These are phyloP conservation scores for Clamator glandarius DNA, from an alignment of 2,797 vertebrate species.

Conservation along the genomic window DNA sequence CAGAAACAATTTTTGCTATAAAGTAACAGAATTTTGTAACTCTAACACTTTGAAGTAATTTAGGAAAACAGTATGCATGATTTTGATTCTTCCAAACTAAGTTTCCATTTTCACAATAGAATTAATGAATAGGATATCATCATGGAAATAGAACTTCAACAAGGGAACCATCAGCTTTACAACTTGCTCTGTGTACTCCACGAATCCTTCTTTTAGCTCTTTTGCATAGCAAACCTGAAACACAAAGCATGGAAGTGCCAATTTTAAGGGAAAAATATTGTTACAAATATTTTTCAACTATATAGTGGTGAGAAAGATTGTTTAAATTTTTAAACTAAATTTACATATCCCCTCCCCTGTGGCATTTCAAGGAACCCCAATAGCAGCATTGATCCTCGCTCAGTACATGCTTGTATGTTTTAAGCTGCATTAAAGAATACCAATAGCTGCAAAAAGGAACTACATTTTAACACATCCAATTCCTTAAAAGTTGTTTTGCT, in stretches of 20 bases:
- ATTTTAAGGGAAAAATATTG: neutral
- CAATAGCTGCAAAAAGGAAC: neutral
- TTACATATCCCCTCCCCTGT: neutral
- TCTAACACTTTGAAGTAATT: neutral
- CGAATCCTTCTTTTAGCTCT: constrained; percentile 98
- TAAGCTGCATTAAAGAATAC: neutral
- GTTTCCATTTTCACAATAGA: neutral
- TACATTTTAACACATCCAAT: neutral
- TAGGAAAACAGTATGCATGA: neutral
- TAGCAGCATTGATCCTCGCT: neutral
- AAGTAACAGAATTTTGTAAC: neutral
- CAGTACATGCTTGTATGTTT: neutral
- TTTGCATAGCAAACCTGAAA: constrained; percentile 97
- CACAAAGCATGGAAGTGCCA: neutral
- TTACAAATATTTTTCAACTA: neutral
- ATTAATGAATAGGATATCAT: constrained; percentile 91
- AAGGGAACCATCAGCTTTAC: constrained; percentile 99
- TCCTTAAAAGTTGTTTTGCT: neutral
- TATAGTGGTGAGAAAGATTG: neutral
- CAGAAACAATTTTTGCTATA: neutral
- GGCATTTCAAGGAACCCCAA: neutral
- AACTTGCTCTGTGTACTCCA: constrained; percentile 98
- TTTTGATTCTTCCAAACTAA: neutral
- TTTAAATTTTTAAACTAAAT: neutral
- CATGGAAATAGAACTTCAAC: constrained; percentile 98